Evolutionary conservation across 37 sponge, comb jelly and placozoan species (phyloP).

Genomic region (Halichondria panicea): DNA sequence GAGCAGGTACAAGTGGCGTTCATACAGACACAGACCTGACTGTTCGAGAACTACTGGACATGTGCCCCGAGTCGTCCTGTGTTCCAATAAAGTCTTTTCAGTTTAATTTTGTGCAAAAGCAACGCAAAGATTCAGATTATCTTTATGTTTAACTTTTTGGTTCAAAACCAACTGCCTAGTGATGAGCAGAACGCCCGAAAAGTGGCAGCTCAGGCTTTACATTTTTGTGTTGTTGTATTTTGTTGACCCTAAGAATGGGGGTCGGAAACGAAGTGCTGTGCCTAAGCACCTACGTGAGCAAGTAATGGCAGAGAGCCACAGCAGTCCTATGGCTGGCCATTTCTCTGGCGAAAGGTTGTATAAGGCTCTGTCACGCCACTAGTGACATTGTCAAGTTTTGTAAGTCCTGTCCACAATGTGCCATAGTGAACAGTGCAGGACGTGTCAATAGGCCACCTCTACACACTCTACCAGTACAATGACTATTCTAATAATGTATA

Average conservation of each 20-base stretch:
- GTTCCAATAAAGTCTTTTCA: too few relatives aligned
- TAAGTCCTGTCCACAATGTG: too few relatives aligned
- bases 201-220: slow-evolving; percentile 2
- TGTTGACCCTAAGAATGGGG: slow-evolving; percentile 25
- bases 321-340: slow-evolving; percentile 48
- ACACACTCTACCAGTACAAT: too few relatives aligned
- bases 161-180: slow-evolving; percentile 23
- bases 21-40: too few relatives aligned
- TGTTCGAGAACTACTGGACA: too few relatives aligned
- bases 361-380: slow-evolving; percentile 1
- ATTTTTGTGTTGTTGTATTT: slow-evolving; percentile 47
- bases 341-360: slow-evolving; percentile 53
- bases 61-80: too few relatives aligned
- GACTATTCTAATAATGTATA: too few relatives aligned
- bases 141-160: slow-evolving; percentile 17
- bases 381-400: slow-evolving; percentile 71
- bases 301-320: slow-evolving; percentile 46
- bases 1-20: too few relatives aligned
- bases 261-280: slow-evolving; percentile 42
- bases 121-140: slow-evolving; percentile 31
- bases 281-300: slow-evolving; percentile 21
- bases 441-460: too few relatives aligned
- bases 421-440: too few relatives aligned
- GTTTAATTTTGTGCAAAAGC: slow-evolving; percentile 15
- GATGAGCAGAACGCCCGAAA: slow-evolving; percentile 3